phyloP scores from a whole-genome alignment of 1,140 invertebrate genomes.

The Drosophila virilis region DNA sequence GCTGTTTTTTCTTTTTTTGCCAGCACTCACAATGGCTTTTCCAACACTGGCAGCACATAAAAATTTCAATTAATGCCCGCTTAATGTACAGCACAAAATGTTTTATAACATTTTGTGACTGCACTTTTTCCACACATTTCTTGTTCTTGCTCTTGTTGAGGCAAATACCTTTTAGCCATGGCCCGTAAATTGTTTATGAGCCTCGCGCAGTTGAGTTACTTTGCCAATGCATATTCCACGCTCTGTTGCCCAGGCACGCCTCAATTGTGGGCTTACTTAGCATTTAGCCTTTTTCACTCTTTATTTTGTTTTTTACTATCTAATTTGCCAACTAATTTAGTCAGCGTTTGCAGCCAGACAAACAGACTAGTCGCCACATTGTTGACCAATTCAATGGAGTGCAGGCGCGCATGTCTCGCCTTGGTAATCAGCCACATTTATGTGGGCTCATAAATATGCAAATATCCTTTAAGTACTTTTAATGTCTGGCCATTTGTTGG shows the following conservation, averaged over 20 bases:
- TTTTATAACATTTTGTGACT: constrained; percentile 22
- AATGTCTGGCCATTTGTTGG: constrained; percentile 81
- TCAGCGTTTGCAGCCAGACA: constrained; percentile 21
- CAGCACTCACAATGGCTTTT: constrained; percentile 9
- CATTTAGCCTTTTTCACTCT: constrained; percentile 2
- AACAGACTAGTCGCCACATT: neutral
- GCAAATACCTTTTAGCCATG: neutral
- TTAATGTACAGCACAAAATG: constrained; percentile 29
- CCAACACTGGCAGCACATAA: constrained; percentile 3
- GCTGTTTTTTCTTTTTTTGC: constrained; percentile 1
- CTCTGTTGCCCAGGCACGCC: neutral
- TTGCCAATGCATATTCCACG: constrained; percentile 7
- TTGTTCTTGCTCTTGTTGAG: neutral
- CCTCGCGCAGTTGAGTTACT: neutral
- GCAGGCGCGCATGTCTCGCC: neutral
- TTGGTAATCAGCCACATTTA: constrained; percentile 75
- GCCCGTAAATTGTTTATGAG: constrained; percentile 32
- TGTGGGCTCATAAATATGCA: constrained; percentile 83
- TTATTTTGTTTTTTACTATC: constrained; percentile 23
- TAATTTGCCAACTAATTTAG: constrained; percentile 76
- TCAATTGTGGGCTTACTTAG: neutral
- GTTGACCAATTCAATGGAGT: too few species aligned
- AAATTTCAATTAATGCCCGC: constrained; percentile 21
- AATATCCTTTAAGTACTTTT: constrained; percentile 83
- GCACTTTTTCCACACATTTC: constrained; percentile 6